Percentiles rank a stretch among this genome's conserved stretches.
Conservation (phyloP, 2,888 invertebrate species). For the Apodemia mormo region DNA sequence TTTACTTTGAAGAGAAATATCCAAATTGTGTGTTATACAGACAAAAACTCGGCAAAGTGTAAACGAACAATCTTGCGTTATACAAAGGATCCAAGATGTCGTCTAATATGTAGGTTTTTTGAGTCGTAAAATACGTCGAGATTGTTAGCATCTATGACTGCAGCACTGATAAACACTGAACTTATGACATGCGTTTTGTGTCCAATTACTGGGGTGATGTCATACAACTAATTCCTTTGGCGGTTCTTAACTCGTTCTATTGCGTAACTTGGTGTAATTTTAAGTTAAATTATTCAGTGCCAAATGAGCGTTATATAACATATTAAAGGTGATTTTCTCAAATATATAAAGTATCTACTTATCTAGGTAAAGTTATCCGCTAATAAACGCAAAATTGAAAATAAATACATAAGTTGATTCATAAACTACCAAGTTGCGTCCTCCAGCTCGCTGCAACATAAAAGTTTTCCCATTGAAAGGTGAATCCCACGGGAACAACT, state of each 20-base stretch:
- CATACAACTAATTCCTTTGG: constrained; percentile 5
- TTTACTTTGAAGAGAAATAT: too few species aligned
- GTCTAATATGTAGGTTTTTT: background rate
- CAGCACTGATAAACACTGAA: background rate
- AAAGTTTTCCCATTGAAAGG: too few species aligned
- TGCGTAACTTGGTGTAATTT: background rate
- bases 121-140: constrained; percentile 2
- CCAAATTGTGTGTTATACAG: too few species aligned
- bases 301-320: background rate
- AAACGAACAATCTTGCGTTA: background rate
- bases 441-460: too few species aligned
- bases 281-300: background rate
- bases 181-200: constrained; percentile 4
- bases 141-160: background rate
- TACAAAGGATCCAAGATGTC: background rate
- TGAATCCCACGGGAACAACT: too few species aligned
- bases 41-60: too few species aligned
- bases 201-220: constrained; percentile 6
- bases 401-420: too few species aligned
- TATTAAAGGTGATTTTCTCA: background rate
- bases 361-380: too few species aligned
- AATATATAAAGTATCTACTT: background rate
- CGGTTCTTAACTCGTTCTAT: background rate
- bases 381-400: too few species aligned
- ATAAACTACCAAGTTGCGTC: too few species aligned